phyloP scores from a whole-genome alignment of 1,140 invertebrate species.

The Trichoplusia ni region DNA sequence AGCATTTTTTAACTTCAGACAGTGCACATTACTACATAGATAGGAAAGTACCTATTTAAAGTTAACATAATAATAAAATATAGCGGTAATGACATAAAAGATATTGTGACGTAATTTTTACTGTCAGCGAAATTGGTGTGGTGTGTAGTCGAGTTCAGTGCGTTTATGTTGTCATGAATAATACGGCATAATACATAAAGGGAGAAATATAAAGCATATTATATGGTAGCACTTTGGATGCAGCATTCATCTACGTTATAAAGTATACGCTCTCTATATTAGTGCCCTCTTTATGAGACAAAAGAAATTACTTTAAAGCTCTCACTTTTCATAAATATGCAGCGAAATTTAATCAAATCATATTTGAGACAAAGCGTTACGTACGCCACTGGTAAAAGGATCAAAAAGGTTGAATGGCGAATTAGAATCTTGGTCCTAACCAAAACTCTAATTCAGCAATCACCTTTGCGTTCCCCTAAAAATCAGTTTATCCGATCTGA shows the following conservation, averaged over 20 bases:
- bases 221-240: constrained; percentile 12
- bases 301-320: not conserved
- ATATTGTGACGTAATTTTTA: constrained; percentile 32
- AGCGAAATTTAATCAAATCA: too few relatives aligned
- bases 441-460: too few relatives aligned
- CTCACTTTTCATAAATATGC: too few relatives aligned
- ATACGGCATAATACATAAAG: constrained; percentile 33
- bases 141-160: constrained; percentile 26
- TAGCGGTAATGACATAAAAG: constrained; percentile 17
- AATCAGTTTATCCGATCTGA: too few relatives aligned
- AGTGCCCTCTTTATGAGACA: not conserved
- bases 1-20: too few relatives aligned
- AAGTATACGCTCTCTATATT: constrained; percentile 2
- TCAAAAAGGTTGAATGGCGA: too few relatives aligned
- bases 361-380: too few relatives aligned
- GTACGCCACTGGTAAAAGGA: too few relatives aligned
- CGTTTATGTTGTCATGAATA: constrained; percentile 32
- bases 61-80: constrained; percentile 4
- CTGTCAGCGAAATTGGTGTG: constrained; percentile 19
- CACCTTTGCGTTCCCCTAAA: too few relatives aligned
- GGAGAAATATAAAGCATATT: constrained; percentile 31
- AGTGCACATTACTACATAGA: too few relatives aligned
- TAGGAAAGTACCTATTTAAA: constrained; percentile 12
- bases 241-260: constrained; percentile 1
- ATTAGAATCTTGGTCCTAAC: too few relatives aligned